Evolutionary conservation across 1,140 invertebrate species (phyloP).

Genomic region (Capitella teleta): DNA sequence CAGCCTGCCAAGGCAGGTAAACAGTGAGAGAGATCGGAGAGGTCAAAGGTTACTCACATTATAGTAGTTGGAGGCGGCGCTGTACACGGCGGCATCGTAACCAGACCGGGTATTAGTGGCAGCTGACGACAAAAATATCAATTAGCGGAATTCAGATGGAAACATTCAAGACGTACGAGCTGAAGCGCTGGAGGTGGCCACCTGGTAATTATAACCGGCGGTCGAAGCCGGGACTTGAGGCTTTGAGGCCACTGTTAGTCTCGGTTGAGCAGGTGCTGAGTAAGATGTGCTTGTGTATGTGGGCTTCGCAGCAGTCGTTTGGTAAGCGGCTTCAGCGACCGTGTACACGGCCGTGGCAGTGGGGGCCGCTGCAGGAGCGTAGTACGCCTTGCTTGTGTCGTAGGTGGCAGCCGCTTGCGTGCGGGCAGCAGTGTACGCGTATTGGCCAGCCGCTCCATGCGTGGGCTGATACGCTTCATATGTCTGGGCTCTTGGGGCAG

Average conservation of each 20-base stretch:
- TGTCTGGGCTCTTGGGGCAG: slow-evolving; percentile 1
- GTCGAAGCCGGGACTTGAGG: not conserved
- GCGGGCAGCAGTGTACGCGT: slow-evolving; percentile 2
- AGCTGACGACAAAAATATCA: not conserved
- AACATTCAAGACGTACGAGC: no score
- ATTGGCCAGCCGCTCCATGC: slow-evolving; percentile 7
- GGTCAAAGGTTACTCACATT: not conserved
- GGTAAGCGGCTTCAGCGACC: slow-evolving; percentile 6
- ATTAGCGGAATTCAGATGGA: not conserved
- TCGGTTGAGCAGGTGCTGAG: not conserved
- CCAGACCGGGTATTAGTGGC: slow-evolving; percentile 40
- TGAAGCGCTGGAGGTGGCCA: not conserved
- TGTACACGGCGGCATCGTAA: slow-evolving; percentile 85
- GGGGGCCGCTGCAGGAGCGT: slow-evolving; percentile 6
- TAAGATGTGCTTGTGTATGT: not conserved
- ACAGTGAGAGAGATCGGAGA: not conserved
- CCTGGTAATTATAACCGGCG: not conserved
- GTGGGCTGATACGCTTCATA: slow-evolving; percentile 10
- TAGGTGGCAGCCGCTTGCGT: slow-evolving; percentile 4
- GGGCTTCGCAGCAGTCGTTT: not conserved
- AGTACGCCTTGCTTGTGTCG: slow-evolving; percentile 9
- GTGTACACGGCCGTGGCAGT: slow-evolving; percentile 9
- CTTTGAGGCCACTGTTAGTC: not conserved
- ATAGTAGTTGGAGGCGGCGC: slow-evolving; percentile 85
- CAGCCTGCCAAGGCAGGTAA: no score